Evolutionary conservation across 1,140 invertebrate species (phyloP), one percentile per base, ranked within the genome.

Genomic region (Drosophila asahinai): DNA sequence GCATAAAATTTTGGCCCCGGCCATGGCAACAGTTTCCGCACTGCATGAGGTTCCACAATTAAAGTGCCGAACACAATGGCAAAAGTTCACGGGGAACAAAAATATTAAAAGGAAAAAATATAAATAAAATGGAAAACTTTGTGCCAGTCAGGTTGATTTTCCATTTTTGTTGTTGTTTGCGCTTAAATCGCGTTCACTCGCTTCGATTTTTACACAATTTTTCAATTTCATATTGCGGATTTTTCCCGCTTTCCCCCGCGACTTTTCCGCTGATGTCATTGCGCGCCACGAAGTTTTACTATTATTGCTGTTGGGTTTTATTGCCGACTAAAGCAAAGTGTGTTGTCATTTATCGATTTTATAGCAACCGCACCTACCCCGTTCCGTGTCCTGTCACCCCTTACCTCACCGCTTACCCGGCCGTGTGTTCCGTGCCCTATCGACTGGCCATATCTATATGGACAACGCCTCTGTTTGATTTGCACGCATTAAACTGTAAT

Each of bases 321-420:
- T 87, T 74, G 84, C 61, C 68, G 68, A 54, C 74, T 67, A 79
- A 81, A 86, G 70, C 70, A 86, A 83, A 86, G 79, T 87, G 72
- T 89, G 84, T 78, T 89, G 83, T 89, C 80, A 89, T 89, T 71
- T 87, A 87, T 87, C 84, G 83, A 87, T 87, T 87, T 87, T 89
- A 80, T 83, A 83, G 84, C 61, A 42, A 59, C 66, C 80, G 57
- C 83, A 77, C 71, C 76, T 70, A 66, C 33, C 63, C 33, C 33
- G 15, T 25, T 45, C 45, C 9, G 3, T 0, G 8, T 36, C 38
- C 0, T 8, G 6, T 38, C 30, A 30, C 45, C 63, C 42, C 55
- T 47, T 47, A 59, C 42, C 42, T 62, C 63, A 65, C 43, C 55
- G 38, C 15, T 33, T 36, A 45, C 12, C 47, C 43, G 30, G 6